These are phyloP conservation scores for Ispidina lecontei DNA, from an alignment of 2,797 vertebrate genomes.

Conservation along the genomic window DNA sequence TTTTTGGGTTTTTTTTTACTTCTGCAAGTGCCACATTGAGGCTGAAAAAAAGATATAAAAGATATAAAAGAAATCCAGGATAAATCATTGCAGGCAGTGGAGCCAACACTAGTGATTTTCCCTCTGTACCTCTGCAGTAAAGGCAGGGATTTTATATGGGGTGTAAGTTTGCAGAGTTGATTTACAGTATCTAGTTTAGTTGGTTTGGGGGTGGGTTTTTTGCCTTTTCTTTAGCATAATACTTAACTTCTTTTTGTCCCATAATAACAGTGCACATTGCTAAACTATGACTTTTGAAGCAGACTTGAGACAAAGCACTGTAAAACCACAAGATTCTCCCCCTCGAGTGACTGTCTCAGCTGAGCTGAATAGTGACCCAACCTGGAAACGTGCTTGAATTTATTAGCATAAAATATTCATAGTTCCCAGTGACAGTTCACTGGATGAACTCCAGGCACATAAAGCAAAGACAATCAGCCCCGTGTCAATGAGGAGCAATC, in stretches of 20 bases:
- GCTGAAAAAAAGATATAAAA: not conserved
- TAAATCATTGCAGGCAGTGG: slow-evolving; percentile 23
- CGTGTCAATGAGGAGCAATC: not conserved
- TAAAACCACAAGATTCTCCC: not conserved
- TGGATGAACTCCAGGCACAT: not conserved
- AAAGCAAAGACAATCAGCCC: not conserved
- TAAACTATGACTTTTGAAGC: not conserved
- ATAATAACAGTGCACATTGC: not conserved
- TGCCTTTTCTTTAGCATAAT: not conserved
- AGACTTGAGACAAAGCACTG: not conserved
- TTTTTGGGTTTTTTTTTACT: not conserved
- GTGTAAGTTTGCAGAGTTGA: not conserved
- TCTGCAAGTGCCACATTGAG: slow-evolving; percentile 31
- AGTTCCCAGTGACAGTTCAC: not conserved
- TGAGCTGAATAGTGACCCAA: not conserved
- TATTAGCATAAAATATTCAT: not conserved
- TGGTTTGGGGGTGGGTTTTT: not conserved
- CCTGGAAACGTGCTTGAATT: not conserved
- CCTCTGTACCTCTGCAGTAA: not conserved
- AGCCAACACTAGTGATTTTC: not conserved
- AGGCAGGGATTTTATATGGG: not conserved
- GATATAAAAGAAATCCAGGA: not conserved
- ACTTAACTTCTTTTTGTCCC: not conserved
- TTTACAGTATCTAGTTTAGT: not conserved
- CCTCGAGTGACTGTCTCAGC: not conserved